A percentile compares a stretch with the other conserved stretches of the same genome.
These are phyloP conservation scores for Campopleginae sp. DNA, from an alignment of 2,888 invertebrate genomes.

Conservation along the genomic window DNA sequence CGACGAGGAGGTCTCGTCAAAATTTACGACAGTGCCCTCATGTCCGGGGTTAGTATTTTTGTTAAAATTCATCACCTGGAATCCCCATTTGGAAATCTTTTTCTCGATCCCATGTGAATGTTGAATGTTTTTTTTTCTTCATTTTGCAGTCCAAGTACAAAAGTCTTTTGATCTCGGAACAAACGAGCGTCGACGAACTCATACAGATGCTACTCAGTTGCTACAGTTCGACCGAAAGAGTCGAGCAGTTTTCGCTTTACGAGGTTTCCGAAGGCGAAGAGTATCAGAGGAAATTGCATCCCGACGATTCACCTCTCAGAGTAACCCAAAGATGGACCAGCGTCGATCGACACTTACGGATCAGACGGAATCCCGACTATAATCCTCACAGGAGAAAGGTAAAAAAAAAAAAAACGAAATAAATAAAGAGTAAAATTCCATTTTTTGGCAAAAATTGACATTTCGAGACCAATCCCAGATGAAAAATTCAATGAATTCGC, in stretches of 20 bases:
- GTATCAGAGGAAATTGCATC: conserved; percentile 94
- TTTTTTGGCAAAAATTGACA: not conserved
- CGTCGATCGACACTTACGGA: conserved; percentile 91
- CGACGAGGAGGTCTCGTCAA: conserved; percentile 96
- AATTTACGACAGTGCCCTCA: conserved; percentile 95
- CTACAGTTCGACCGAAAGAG: conserved; percentile 92
- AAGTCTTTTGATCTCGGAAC: conserved; percentile 94
- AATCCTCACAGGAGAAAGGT: conserved; percentile 85
- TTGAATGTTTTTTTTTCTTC: not conserved
- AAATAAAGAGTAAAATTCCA: not conserved
- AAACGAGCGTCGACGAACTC: conserved; percentile 95
- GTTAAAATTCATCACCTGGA: not conserved
- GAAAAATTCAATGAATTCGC: too few species aligned
- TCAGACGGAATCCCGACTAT: conserved; percentile 92
- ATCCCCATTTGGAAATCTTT: not conserved
- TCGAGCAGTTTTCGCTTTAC: conserved; percentile 94
- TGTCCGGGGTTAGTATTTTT: conserved; percentile 88
- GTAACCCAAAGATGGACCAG: conserved; percentile 89
- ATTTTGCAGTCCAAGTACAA: conserved; percentile 93
- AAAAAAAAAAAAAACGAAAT: conserved; percentile 38
- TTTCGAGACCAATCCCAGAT: too few species aligned
- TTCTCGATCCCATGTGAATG: not conserved
- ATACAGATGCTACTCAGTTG: conserved; percentile 93
- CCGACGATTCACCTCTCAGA: conserved; percentile 92
- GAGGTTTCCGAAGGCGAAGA: conserved; percentile 94